These are phyloP conservation scores for Cyprinodon brontotheroides DNA, from an alignment of 2,113 vertebrate species.

Conservation along the genomic window DNA sequence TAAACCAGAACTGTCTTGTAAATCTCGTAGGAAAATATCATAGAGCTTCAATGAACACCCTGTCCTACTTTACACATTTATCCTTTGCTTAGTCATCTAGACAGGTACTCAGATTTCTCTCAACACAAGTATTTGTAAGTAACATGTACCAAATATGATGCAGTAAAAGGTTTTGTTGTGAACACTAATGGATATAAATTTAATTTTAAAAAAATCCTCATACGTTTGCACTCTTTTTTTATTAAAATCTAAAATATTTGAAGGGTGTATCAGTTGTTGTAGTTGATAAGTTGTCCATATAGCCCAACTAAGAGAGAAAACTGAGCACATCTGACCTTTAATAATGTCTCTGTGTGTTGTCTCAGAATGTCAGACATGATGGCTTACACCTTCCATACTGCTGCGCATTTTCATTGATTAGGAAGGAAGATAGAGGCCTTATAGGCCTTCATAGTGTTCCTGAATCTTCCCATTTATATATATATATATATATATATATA, in stretches of 20 bases:
- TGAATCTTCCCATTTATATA: background rate
- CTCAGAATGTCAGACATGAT: conserved; percentile 6
- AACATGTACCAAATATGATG: conserved; percentile 2
- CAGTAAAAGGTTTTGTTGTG: conserved; percentile 1
- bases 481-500: background rate
- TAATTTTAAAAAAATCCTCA: background rate
- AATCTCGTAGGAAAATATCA: conserved; percentile 19
- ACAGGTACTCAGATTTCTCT: conserved; percentile 46
- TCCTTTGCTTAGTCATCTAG: conserved; percentile 21
- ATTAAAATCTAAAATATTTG: background rate
- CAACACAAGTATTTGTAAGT: background rate
- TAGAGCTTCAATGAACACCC: conserved; percentile 29
- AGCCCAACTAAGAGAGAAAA: conserved; percentile 34
- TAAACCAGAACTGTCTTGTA: conserved; percentile 8
- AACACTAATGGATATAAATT: conserved; percentile 4
- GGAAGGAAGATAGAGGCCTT: background rate
- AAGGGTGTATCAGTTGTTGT: conserved; percentile 14
- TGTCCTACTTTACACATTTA: conserved; percentile 38
- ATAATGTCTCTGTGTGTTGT: conserved; percentile 2
- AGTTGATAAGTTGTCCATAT: conserved; percentile 37
- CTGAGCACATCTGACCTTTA: conserved; percentile 20
- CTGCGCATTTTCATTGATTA: background rate
- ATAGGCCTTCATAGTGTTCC: too few species aligned
- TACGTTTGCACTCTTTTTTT: conserved; percentile 4
- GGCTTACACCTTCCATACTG: background rate